Base-by-base conservation (phyloP, 2,888 invertebrate species). In the Hemicrepidius hirtus region DNA sequence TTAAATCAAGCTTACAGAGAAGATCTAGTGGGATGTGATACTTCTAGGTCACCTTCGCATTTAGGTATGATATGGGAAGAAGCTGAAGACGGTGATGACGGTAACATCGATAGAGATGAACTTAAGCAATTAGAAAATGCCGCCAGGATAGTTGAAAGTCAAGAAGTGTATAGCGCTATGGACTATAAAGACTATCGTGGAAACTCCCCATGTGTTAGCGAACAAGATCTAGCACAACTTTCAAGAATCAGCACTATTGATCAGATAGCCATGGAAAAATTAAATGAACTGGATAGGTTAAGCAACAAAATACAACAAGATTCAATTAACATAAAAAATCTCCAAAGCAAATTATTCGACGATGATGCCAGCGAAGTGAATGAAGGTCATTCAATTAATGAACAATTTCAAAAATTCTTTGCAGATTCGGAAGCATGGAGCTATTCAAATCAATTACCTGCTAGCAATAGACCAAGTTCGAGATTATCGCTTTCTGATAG, bases 31-130 rank as follows among this genome's bases (percentile, higher is more conserved):
- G 90, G 87, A 66, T 84, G 82, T 71, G 86, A 88, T 20, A 84
- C 85, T 46, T 88, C 89, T 16, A 89, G 92, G 75, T 91, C 92
- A 68, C 87, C 91, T 74, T 93, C 93, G 60, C 94, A 95, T 79
- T 87, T 95, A 77, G 94, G 93, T 75, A 94, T 95, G 93, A 95
- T 95, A 79, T 95, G 95, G 92, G 95, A 95, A 85, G 95, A 95
- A 79, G 86, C 87, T 24, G 93, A 93, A 75, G 90, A 90, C 49
- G 85, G 85, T 16, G 87, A 87, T 67, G 88, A 88, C 0, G 80
- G 78, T 21, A 81, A 82, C 62, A 87, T 87, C 44, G 82, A 83
- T 37, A 77, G 81, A 60, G 79, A 82, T 28, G 82, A 84, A 77
- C 73, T 82, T 24, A 81, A 79, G 76, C 83, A 87, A 80, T 87